Evolutionary conservation across 37 sponge, comb jelly and placozoan species (phyloP).

Genomic region (Ephydatia muelleri): DNA sequence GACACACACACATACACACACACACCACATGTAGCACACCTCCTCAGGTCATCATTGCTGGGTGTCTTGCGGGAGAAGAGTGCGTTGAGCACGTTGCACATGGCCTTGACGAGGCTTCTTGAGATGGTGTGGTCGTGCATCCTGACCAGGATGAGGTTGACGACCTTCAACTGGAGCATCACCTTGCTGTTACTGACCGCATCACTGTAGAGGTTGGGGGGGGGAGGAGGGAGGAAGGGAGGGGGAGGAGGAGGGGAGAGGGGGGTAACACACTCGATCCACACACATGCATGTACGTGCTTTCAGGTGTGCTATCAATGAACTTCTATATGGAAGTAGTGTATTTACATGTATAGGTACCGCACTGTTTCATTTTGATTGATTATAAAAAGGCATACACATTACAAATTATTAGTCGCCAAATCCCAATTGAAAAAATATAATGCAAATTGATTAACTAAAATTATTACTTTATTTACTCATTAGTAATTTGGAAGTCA

Average conservation of each 20-base stretch:
- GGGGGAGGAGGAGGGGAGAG: background rate
- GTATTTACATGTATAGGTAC: constrained; percentile 12
- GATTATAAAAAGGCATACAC: constrained; percentile 8
- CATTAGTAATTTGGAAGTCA: too few relatives aligned
- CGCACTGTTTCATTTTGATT: background rate
- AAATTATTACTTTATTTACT: too few relatives aligned
- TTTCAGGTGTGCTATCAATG: constrained; percentile 9
- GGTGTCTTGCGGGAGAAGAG: constrained; percentile 36
- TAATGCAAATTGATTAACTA: too few relatives aligned
- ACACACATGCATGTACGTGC: background rate
- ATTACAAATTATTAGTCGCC: background rate
- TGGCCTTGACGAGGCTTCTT: constrained; percentile 38
- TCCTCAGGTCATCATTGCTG: constrained; percentile 47
- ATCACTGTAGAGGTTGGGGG: constrained; percentile 2
- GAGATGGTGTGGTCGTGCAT: constrained; percentile 36
- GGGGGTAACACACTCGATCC: too few relatives aligned
- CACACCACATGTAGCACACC: too few relatives aligned
- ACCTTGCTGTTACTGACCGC: constrained; percentile 32
- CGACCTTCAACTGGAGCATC: constrained; percentile 62
- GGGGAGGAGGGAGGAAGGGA: background rate
- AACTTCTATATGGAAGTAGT: background rate
- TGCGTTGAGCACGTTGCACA: constrained; percentile 53
- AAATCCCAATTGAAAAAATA: background rate
- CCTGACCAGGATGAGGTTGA: constrained; percentile 46
- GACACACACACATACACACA: background rate